Evolutionary conservation across 2,113 vertebrate species (phyloP).

Genomic region (Oryzias melastigma): DNA sequence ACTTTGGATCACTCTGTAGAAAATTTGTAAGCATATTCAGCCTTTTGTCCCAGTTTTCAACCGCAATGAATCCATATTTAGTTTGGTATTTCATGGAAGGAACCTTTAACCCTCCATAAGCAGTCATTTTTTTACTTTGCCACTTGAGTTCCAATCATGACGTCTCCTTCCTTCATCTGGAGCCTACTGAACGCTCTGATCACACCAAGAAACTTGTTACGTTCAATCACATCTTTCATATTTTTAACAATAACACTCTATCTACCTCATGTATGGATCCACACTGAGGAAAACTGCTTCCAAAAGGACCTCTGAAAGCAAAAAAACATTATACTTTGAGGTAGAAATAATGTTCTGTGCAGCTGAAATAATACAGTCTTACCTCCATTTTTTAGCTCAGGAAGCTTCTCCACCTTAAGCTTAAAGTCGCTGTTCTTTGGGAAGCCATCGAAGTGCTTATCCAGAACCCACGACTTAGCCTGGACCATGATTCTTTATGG

Average conservation of each 20-base stretch:
- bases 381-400: constrained; percentile 84
- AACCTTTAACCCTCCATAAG: too few species aligned
- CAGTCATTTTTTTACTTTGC: constrained; percentile 79
- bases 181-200: constrained; percentile 72
- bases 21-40: not conserved
- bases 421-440: constrained; percentile 83
- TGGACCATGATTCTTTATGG: constrained; percentile 48
- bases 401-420: constrained; percentile 78
- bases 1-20: constrained; percentile 82
- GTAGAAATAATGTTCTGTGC: not conserved
- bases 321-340: not conserved
- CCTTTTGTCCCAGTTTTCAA: too few species aligned
- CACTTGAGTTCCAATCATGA: constrained; percentile 84
- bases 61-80: too few species aligned
- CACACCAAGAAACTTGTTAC: constrained; percentile 4
- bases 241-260: not conserved
- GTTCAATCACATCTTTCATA: too few species aligned
- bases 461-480: constrained; percentile 81
- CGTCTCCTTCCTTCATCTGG: constrained; percentile 82
- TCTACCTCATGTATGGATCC: constrained; percentile 91
- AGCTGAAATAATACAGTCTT: not conserved
- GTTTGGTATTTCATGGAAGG: too few species aligned
- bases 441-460: constrained; percentile 81
- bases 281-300: constrained; percentile 87
- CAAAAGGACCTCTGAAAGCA: constrained; percentile 83